These are phyloP conservation scores for Tachystola acroxantha DNA, from an alignment of 2,888 invertebrate genomes.

Conservation along the genomic window DNA sequence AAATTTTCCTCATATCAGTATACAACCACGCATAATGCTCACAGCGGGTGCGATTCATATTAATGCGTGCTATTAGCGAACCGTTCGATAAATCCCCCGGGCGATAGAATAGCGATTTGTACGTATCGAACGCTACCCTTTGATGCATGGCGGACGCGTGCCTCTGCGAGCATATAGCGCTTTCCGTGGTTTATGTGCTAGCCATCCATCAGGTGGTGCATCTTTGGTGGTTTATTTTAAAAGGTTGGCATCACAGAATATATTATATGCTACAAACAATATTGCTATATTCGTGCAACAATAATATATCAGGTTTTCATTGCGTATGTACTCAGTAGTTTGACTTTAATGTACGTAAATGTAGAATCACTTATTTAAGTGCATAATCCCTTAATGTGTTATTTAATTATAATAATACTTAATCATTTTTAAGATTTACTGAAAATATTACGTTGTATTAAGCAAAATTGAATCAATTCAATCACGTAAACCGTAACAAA, in stretches of 20 bases:
- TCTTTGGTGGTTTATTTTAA: slow-evolving; percentile 3
- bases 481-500: too few relatives aligned
- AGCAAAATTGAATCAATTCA: too few relatives aligned
- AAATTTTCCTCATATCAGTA: neutral
- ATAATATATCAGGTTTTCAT: too few relatives aligned
- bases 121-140: slow-evolving; percentile 27
- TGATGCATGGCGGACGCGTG: slow-evolving; percentile 24
- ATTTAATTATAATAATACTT: too few relatives aligned
- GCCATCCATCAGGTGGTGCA: slow-evolving; percentile 13
- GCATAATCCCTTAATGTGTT: too few relatives aligned
- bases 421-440: too few relatives aligned
- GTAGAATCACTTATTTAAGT: too few relatives aligned
- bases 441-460: too few relatives aligned
- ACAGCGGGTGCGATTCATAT: slow-evolving; percentile 41
- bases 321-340: too few relatives aligned
- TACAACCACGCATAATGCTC: neutral
- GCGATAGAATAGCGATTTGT: slow-evolving; percentile 59
- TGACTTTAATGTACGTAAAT: too few relatives aligned
- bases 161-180: slow-evolving; percentile 8
- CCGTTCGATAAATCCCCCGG: slow-evolving; percentile 42
- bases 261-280: too few relatives aligned
- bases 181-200: slow-evolving; percentile 13
- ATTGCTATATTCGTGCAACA: too few relatives aligned
- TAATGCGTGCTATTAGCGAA: slow-evolving; percentile 57
- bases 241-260: slow-evolving; percentile 1